phyloP scores from a whole-genome alignment of 2,888 invertebrate species.

The Philereme vetulata region DNA sequence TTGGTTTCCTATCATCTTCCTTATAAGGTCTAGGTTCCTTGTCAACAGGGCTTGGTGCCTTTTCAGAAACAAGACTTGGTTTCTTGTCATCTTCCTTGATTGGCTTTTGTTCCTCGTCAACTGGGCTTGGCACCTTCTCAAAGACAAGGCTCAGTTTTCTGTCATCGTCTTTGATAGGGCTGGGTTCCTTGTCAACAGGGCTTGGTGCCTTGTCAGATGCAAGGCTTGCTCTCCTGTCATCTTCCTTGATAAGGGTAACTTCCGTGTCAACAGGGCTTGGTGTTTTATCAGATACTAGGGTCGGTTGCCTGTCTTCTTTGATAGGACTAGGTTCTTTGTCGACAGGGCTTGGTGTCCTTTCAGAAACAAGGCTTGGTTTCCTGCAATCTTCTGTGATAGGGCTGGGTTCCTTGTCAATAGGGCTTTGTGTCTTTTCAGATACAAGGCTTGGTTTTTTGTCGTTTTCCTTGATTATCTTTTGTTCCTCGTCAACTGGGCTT shows the following conservation, averaged over 20 bases:
- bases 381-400: slow-evolving; percentile 6
- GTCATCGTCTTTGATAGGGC: slow-evolving; percentile 15
- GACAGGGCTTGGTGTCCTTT: slow-evolving; percentile 12
- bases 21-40: neutral
- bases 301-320: neutral
- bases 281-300: too few relatives aligned
- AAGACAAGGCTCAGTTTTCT: too few relatives aligned
- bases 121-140: slow-evolving; percentile 18
- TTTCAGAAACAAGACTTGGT: slow-evolving; percentile 21
- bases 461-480: slow-evolving; percentile 1
- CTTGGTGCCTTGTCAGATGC: slow-evolving; percentile 1
- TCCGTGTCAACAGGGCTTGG: neutral
- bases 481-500: slow-evolving; percentile 6
- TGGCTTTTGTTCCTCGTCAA: too few relatives aligned
- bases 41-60: slow-evolving; percentile 10
- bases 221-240: slow-evolving; percentile 15
- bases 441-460: neutral
- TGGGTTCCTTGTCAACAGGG: slow-evolving; percentile 23
- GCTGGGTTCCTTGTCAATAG: neutral
- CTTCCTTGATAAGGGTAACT: slow-evolving; percentile 5
- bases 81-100: neutral
- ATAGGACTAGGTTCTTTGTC: slow-evolving; percentile 3
- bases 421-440: neutral
- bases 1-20: too few relatives aligned
- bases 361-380: slow-evolving; percentile 12